phyloP scores from a whole-genome alignment of 2,113 vertebrate species.

The Gracilinanus agilis region DNA sequence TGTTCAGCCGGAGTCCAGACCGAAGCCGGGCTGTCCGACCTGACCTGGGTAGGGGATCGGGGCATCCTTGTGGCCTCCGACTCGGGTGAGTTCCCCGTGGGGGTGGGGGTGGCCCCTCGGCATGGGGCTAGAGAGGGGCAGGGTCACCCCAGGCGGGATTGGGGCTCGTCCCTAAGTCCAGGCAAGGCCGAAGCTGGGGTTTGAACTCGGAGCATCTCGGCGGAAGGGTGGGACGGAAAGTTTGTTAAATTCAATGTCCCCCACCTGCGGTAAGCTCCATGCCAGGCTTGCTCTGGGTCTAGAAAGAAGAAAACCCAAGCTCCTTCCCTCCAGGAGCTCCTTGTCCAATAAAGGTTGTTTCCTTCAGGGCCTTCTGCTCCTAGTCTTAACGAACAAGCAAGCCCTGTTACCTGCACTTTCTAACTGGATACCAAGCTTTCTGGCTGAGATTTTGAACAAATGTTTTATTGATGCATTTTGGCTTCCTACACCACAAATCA shows the following conservation, averaged over 20 bases:
- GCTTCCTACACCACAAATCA: not conserved
- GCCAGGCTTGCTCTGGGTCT: too few relatives aligned
- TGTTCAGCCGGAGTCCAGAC: conserved; percentile 97
- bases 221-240: not conserved
- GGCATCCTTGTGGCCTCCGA: conserved; percentile 92
- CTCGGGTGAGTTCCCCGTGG: conserved; percentile 86
- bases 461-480: not conserved
- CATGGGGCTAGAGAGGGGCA: rapidly evolving
- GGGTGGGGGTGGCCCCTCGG: not conserved
- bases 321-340: not conserved
- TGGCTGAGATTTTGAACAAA: not conserved
- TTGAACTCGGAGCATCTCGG: too few relatives aligned
- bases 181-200: too few relatives aligned
- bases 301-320: not conserved
- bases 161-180: too few relatives aligned
- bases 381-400: too few relatives aligned
- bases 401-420: not conserved
- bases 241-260: not conserved
- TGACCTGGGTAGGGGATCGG: conserved; percentile 91
- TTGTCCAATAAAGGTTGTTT: too few relatives aligned
- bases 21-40: conserved; percentile 92
- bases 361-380: too few relatives aligned
- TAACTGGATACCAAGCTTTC: not conserved
- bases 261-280: not conserved
- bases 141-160: too few relatives aligned